Evolutionary conservation across 2,113 vertebrate genomes (phyloP).

Genomic region (Chitala chitala): DNA sequence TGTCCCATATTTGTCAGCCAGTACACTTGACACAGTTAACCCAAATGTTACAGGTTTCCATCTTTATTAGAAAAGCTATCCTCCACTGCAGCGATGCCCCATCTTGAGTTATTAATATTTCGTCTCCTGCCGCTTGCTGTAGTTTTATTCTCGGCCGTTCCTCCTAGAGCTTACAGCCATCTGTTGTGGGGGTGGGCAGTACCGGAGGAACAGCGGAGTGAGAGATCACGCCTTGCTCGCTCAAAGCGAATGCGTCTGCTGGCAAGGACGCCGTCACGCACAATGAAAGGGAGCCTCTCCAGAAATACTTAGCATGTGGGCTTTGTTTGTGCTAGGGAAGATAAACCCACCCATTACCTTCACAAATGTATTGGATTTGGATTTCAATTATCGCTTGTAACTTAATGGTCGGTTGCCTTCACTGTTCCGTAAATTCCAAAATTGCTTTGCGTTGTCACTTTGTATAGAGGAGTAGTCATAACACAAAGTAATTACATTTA

Average conservation of each 20-base stretch:
- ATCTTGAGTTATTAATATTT: slow-evolving; percentile 3
- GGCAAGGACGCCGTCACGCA: neutral
- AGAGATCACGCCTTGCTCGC: slow-evolving; percentile 11
- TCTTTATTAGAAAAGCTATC: neutral
- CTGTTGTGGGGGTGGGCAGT: neutral
- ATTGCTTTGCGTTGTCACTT: neutral
- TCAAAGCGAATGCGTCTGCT: neutral
- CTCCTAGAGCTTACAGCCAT: slow-evolving; percentile 1
- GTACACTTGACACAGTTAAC: too few relatives aligned
- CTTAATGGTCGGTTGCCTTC: neutral
- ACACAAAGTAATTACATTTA: neutral
- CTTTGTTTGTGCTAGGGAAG: neutral
- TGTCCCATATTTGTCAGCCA: too few relatives aligned
- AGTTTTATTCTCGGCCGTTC: neutral
- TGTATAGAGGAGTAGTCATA: neutral
- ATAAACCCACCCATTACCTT: neutral
- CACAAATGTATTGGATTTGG: neutral
- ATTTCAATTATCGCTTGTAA: neutral
- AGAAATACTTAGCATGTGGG: neutral
- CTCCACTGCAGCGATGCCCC: neutral
- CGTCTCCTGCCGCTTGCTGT: neutral
- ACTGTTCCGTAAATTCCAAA: neutral
- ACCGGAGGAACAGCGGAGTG: neutral
- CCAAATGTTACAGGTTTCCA: neutral
- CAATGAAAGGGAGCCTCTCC: neutral